Evolutionary conservation across 2,888 invertebrate genomes (phyloP).

Genomic region (Drosophila algonquin): DNA sequence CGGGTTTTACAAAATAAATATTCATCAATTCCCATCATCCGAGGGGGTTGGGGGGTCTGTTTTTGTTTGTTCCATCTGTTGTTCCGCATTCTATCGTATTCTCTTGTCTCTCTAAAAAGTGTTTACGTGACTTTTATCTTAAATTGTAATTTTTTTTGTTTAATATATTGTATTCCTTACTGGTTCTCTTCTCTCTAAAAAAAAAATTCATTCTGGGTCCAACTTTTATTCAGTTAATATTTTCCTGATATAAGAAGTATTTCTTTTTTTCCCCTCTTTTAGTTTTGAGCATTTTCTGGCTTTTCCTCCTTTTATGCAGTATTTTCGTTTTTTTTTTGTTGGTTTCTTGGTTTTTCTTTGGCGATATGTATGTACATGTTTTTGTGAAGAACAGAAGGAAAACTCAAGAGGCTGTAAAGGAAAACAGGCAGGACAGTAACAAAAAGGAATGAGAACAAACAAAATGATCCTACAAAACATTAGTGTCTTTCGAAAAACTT

Average conservation of each 20-base stretch:
- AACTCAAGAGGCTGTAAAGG: slow-evolving; percentile 35
- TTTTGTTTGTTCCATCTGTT: slow-evolving; percentile 31
- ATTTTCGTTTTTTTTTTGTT: slow-evolving; percentile 39
- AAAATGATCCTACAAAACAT: slow-evolving; percentile 20
- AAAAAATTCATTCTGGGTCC: slow-evolving; percentile 75
- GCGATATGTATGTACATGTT: slow-evolving; percentile 77
- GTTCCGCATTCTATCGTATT: slow-evolving; percentile 34
- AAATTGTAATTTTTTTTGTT: slow-evolving; percentile 56
- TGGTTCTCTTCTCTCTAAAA: slow-evolving; percentile 48
- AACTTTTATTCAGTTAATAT: slow-evolving; percentile 69
- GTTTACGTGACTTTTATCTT: slow-evolving; percentile 59
- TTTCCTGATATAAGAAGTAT: slow-evolving; percentile 67
- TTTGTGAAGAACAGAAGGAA: slow-evolving; percentile 19
- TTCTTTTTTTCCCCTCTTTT: slow-evolving; percentile 45
- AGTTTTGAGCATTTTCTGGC: slow-evolving; percentile 41
- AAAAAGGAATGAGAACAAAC: slow-evolving; percentile 10
- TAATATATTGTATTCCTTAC: slow-evolving; percentile 14
- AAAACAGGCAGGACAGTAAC: slow-evolving; percentile 7
- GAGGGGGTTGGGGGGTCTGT: background rate
- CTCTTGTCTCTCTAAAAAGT: slow-evolving; percentile 61
- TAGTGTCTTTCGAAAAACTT: slow-evolving; percentile 62
- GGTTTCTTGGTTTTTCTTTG: slow-evolving; percentile 30
- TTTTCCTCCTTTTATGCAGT: slow-evolving; percentile 50
- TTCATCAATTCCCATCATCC: slow-evolving; percentile 51
- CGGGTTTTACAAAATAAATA: slow-evolving; percentile 73